Percentiles rank a stretch among this genome's conserved stretches.
Conservation (phyloP, 1,140 invertebrate genomes). For the Drosophila repletoides region DNA sequence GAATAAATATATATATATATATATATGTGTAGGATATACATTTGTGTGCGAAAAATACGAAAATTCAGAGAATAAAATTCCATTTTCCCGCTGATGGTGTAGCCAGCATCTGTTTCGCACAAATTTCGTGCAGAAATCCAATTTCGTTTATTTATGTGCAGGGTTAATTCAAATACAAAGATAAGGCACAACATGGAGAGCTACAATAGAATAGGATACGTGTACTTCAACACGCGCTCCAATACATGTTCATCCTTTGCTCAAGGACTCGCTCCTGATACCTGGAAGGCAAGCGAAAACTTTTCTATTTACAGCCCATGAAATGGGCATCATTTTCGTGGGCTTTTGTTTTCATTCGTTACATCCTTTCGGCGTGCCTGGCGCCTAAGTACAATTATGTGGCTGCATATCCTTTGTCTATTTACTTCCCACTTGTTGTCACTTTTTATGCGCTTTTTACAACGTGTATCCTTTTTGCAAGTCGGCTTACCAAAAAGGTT, state of each 20-base stretch:
- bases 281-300: conserved; percentile 60
- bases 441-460: conserved; percentile 74
- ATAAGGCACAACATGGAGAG: conserved; percentile 61
- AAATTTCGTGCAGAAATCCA: conserved; percentile 60
- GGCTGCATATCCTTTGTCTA: conserved; percentile 21
- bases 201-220: conserved; percentile 57
- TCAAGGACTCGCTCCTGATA: conserved; percentile 1
- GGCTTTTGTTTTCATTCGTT: conserved; percentile 48
- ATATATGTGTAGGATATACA: too few species aligned
- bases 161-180: conserved; percentile 73
- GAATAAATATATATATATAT: too few species aligned
- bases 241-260: neutral
- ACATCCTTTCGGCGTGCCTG: conserved; percentile 4
- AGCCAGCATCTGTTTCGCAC: conserved; percentile 1
- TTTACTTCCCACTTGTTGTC: conserved; percentile 38
- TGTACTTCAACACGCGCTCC: conserved; percentile 36
- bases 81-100: too few species aligned
- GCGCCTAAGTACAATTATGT: neutral
- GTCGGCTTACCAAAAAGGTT: conserved; percentile 61
- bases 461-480: conserved; percentile 72
- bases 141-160: conserved; percentile 69
- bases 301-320: conserved; percentile 74
- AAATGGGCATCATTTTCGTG: conserved; percentile 62
- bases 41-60: too few species aligned
- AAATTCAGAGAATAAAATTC: too few species aligned